These are phyloP conservation scores for Acleris laterana DNA, from an alignment of 2,888 invertebrate species.

Conservation along the genomic window DNA sequence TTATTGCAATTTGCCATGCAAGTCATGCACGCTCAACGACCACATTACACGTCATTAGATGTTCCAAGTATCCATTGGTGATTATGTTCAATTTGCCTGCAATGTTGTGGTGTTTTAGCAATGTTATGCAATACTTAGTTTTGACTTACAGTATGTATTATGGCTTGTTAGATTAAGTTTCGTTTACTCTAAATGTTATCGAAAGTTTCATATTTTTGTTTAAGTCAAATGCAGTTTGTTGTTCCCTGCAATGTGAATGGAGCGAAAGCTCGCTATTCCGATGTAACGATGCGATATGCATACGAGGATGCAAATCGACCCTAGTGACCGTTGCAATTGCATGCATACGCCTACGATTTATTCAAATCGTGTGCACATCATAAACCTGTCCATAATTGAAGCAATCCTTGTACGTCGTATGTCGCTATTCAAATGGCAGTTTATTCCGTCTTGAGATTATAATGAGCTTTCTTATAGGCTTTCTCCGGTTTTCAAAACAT, in stretches of 20 bases:
- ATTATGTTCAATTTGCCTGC: slow-evolving; percentile 45
- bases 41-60: slow-evolving; percentile 42
- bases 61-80: slow-evolving; percentile 42
- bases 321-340: slow-evolving; percentile 72
- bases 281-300: slow-evolving; percentile 65
- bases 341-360: slow-evolving; percentile 75
- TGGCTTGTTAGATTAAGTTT: slow-evolving; percentile 1
- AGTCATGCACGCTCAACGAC: slow-evolving; percentile 45
- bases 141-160: neutral
- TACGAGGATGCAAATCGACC: slow-evolving; percentile 66
- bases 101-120: slow-evolving; percentile 44
- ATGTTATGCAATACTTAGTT: slow-evolving; percentile 25
- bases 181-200: slow-evolving; percentile 37
- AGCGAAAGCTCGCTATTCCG: slow-evolving; percentile 63
- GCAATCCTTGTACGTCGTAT: slow-evolving; percentile 25
- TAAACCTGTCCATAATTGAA: slow-evolving; percentile 61
- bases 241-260: slow-evolving; percentile 48
- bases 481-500: slow-evolving; percentile 39
- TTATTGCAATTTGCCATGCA: slow-evolving; percentile 46
- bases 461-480: slow-evolving; percentile 37
- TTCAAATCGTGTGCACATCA: slow-evolving; percentile 66
- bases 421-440: slow-evolving; percentile 14
- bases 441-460: slow-evolving; percentile 12
- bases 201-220: slow-evolving; percentile 45
- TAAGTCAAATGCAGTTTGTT: slow-evolving; percentile 82